A percentile compares a stretch with the other conserved stretches of the same genome.
These are phyloP conservation scores for Oryzias javanicus DNA, from an alignment of 2,113 vertebrate species.

Conservation along the genomic window DNA sequence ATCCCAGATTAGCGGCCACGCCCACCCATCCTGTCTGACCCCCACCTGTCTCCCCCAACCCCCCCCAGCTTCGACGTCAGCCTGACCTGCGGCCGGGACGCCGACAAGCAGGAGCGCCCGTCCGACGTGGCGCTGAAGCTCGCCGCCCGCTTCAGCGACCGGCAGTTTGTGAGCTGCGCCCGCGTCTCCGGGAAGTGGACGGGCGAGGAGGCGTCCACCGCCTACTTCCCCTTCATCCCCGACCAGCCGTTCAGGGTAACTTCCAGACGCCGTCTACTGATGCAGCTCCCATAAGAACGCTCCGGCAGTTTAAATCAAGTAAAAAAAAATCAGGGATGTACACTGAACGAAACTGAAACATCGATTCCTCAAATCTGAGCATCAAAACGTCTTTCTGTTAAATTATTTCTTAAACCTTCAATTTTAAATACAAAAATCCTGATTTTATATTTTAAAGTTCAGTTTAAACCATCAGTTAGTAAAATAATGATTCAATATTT, in stretches of 20 bases:
- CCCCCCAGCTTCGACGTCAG: slow-evolving; percentile 90
- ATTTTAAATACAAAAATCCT: no score
- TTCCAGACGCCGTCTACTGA: no score
- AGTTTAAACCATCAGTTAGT: no score
- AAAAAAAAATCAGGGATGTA: no score
- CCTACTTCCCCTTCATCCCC: slow-evolving; percentile 96
- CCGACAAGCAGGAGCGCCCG: slow-evolving; percentile 78
- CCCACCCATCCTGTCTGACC: slow-evolving; percentile 7
- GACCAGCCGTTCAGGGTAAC: slow-evolving; percentile 98
- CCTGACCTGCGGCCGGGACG: slow-evolving; percentile 87
- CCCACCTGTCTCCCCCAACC: neutral
- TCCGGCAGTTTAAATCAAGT: no score
- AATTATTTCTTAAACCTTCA: no score
- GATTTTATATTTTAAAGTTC: no score
- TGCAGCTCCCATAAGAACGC: no score
- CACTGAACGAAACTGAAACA: no score
- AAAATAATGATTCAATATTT: no score
- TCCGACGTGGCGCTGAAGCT: slow-evolving; percentile 93
- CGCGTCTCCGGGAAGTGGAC: slow-evolving; percentile 90
- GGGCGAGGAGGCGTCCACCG: slow-evolving; percentile 87
- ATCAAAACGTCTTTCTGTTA: no score
- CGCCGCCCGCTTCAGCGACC: slow-evolving; percentile 87
- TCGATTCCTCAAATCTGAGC: no score
- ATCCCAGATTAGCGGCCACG: slow-evolving; percentile 50
- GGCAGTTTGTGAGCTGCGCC: slow-evolving; percentile 90